These are phyloP conservation scores for Coelinius sp. DNA, from an alignment of 2,888 invertebrate genomes.

Conservation along the genomic window DNA sequence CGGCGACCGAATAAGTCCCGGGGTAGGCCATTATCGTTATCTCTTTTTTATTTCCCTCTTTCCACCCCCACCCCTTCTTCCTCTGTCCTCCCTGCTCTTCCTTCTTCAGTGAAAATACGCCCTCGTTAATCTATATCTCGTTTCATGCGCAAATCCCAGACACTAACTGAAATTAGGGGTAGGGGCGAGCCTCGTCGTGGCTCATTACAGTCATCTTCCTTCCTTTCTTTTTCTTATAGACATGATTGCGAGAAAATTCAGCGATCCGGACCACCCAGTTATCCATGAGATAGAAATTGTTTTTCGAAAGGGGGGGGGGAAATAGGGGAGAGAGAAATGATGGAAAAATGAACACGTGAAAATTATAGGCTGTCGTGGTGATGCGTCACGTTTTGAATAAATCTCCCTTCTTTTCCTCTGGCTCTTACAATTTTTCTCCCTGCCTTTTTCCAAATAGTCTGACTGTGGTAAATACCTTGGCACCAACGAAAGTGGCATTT, in stretches of 20 bases:
- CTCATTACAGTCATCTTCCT: slow-evolving; percentile 22
- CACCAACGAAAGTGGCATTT: slow-evolving; percentile 43
- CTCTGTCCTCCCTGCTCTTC: background rate
- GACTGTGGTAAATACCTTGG: background rate
- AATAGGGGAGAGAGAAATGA: background rate
- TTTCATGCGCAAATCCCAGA: slow-evolving; percentile 17
- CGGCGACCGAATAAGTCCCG: slow-evolving; percentile 36
- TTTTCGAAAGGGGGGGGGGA: background rate
- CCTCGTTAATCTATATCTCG: slow-evolving; percentile 36
- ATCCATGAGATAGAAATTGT: slow-evolving; percentile 11
- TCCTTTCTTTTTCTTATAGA: slow-evolving; percentile 12
- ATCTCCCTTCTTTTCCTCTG: background rate
- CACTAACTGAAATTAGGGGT: slow-evolving; percentile 24
- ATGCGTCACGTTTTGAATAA: slow-evolving; percentile 6
- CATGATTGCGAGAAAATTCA: slow-evolving; percentile 27
- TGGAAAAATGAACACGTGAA: background rate
- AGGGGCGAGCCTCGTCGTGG: background rate
- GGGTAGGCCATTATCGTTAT: slow-evolving; percentile 41
- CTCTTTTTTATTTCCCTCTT: slow-evolving; percentile 28
- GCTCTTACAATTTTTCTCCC: slow-evolving; percentile 20
- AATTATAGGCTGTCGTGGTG: slow-evolving; percentile 13
- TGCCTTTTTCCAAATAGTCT: slow-evolving; percentile 13
- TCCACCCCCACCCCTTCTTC: slow-evolving; percentile 9
- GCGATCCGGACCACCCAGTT: slow-evolving; percentile 1
- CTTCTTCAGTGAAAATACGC: slow-evolving; percentile 30